phyloP scores from a whole-genome alignment of 2,888 invertebrate species.

The Lingula anatina region DNA sequence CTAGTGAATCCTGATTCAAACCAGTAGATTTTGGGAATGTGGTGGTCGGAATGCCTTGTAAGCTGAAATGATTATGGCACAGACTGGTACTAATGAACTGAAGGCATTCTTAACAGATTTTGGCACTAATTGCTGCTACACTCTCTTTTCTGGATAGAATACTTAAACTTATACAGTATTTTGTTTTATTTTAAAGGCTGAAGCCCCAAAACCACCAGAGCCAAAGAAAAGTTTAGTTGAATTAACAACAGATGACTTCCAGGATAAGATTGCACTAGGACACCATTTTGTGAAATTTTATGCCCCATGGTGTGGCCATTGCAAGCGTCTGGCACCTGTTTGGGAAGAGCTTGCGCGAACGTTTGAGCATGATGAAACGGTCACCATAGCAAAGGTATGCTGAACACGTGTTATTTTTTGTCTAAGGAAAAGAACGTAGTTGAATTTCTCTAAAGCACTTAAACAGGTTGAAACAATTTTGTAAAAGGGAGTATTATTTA shows the following conservation, averaged over 20 bases:
- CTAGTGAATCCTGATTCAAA: too few relatives aligned
- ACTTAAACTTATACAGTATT: too few relatives aligned
- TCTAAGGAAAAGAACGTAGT: neutral
- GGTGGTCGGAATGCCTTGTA: too few relatives aligned
- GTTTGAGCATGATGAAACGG: conserved; percentile 63
- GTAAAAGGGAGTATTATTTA: too few relatives aligned
- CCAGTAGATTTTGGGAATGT: too few relatives aligned
- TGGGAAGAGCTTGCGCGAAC: conserved; percentile 78
- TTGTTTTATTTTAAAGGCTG: conserved; percentile 1
- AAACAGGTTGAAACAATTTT: too few relatives aligned
- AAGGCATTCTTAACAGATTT: too few relatives aligned
- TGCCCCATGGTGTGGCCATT: conserved; percentile 87
- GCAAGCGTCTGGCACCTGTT: conserved; percentile 74
- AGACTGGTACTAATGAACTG: too few relatives aligned
- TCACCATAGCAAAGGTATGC: conserved; percentile 66
- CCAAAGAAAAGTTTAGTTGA: conserved; percentile 24
- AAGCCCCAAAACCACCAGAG: conserved; percentile 5
- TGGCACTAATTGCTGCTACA: too few relatives aligned
- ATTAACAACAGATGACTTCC: conserved; percentile 70
- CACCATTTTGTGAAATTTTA: conserved; percentile 87
- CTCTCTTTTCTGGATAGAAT: too few relatives aligned
- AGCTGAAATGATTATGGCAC: too few relatives aligned
- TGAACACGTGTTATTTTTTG: neutral
- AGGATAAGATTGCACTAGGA: conserved; percentile 66
- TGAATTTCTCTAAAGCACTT: too few relatives aligned